Evolutionary conservation across 2,888 invertebrate species (phyloP), one percentile per base, ranked within the genome.

Genomic region (Carpatolechia fugitivella): DNA sequence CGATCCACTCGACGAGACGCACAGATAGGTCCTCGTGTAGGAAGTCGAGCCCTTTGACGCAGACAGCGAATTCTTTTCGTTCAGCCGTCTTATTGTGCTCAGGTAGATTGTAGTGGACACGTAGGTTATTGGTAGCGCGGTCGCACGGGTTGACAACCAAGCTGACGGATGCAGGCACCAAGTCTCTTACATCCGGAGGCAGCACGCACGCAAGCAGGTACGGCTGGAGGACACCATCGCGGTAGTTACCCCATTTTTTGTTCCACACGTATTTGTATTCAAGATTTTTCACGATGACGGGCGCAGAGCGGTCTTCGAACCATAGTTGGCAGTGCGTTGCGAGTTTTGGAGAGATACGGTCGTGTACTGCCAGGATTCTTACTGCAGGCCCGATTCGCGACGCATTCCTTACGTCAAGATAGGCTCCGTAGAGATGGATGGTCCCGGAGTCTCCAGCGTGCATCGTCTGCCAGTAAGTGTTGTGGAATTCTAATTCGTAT

Each of bases 181-280:
- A 91, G 56, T 93, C 91, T 53, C 93, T 92, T 78, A 95, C 94
- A 14, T 92, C 92, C 60, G 92, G 92, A 0, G 98, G 97, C 66
- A 98, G 92, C 74, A 96, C 95, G 82, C 98, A 98, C 16, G 97
- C 96, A 62, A 96, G 94, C 65, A 98, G 91, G 79, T 97, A 98
- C 0, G 98, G 97, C 85, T 98, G 97, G 78, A 97, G 96, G 61
- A 97, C 95, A 52, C 95, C 95, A 81, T 97, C 96, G 76, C 96
- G 95, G 85, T 97, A 97, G 85, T 97, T 97, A 57, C 97, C 97
- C 98, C 97, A 98, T 82, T 97, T 97, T 69, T 94, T 94, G 80
- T 96, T 96, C 98, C 98, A 98, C 66, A 97, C 96, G 80, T 97
- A 97, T 79, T 97, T 97, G 88, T 97, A 97, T 82, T 97, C 97